Conservation (phyloP, 2,888 invertebrate species). For the Anthophora plumipes region DNA sequence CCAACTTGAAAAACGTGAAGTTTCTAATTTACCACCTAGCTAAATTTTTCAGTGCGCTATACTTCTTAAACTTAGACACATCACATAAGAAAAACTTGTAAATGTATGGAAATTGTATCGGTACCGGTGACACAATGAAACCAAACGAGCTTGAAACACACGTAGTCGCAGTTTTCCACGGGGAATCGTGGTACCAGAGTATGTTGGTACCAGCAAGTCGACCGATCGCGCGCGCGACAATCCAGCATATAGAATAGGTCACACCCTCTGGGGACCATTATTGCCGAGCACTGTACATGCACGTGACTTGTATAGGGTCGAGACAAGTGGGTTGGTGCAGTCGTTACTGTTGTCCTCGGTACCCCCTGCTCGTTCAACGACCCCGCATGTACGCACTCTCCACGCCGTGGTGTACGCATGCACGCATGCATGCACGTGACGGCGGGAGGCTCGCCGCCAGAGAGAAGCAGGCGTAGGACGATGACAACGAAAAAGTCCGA, state of each 20-base stretch:
- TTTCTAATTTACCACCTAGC: no score
- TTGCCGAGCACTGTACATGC: constrained; percentile 72
- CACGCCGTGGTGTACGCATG: constrained; percentile 56
- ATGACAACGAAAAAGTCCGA: constrained; percentile 55
- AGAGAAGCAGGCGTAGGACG: constrained; percentile 48
- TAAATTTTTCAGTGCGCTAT: no score
- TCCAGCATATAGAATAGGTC: constrained; percentile 72
- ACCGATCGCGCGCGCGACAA: constrained; percentile 55
- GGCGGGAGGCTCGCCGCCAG: constrained; percentile 39
- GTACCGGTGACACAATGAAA: not conserved
- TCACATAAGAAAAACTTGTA: no score
- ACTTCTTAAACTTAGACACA: no score
- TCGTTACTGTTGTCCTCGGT: constrained; percentile 73
- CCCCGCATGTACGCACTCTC: constrained; percentile 72
- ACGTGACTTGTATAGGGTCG: constrained; percentile 75
- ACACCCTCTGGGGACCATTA: constrained; percentile 74
- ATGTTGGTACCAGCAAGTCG: constrained; percentile 51
- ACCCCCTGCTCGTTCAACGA: constrained; percentile 82
- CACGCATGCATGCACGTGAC: constrained; percentile 69
- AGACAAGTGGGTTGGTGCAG: constrained; percentile 72
- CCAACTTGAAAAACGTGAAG: no score
- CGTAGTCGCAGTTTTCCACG: constrained; percentile 21
- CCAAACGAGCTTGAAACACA: not conserved
- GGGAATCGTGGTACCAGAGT: constrained; percentile 37
- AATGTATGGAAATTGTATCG: no score